Base-by-base conservation (phyloP, 2,888 invertebrate genomes). In the Tenthredo amoena region DNA sequence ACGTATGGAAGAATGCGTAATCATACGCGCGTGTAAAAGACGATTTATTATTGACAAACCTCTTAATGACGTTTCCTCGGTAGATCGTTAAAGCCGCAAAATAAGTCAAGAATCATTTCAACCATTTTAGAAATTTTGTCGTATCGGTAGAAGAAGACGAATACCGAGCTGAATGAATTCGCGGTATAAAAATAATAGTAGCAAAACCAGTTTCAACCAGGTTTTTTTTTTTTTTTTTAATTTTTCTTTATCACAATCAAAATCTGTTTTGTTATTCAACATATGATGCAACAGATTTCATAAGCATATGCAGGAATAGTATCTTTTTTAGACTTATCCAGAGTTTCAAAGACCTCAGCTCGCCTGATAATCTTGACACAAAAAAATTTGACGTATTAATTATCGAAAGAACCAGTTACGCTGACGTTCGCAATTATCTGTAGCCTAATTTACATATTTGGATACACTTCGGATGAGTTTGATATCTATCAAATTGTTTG, bases 121-220 rank as follows among this genome's bases (percentile, higher is more conserved):
- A 34, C 5, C 50, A 26, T 74, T 21, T 43, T 9, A 43, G n/a
- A 77, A 76, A 76, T 9, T 55, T 55, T 77, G 7, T 12, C 31
- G 7, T 77, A 77, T 77, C 18, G n/a, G 55, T 50, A 18, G 9
- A 31, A 15, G 5, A 18, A 18, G 26, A 26, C 62, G 9, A 7
- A 40, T 76, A 34, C 18, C 12, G n/a, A 81, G 40, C 40, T 81
- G 62, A 62, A 62, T 62, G 37, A 40, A 58, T 81, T n/a, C 62
- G 40, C 6, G 6, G 15, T 2, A 62, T n/a, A 15, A 62, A 37
- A 81, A 81, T 62, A 62, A 81, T 37, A 37, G 34, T 40, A 62
- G n/a, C 26, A 7, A 40, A 81, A 81, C 81, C 81, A 81, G 81
- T 81, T 81, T 81, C 2, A 26, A 81, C 62, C 81, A 58, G 62